Base-by-base conservation (phyloP, 2,888 invertebrate species). In the Pandemis corylana region DNA sequence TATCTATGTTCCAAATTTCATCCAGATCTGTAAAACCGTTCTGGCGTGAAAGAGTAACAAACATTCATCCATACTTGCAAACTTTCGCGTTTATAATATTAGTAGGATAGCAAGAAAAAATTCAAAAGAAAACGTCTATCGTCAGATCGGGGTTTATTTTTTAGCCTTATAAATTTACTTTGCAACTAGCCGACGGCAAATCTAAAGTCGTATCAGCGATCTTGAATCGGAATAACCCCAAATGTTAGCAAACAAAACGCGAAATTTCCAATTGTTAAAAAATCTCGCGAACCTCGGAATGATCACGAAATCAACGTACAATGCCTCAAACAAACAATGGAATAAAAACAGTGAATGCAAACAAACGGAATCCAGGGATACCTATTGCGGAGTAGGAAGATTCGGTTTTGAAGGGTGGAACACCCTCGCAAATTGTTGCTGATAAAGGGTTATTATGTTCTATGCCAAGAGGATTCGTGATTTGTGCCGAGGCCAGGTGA, bases 271-370 rank as follows among this genome's bases (percentile, higher is more conserved):
- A 84, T 89, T 88, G 89, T 89, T 85, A 84, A 76, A 84, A 87
- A 88, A 90, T 89, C 91, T 89, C 86, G 83, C 85, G 82, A 82
- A 84, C 83, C 83, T 83, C 80, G 80, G 85, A 83, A 84, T 83
- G 84, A 89, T 89, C 89, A 89, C 90, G 87, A 80, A 87, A 84
- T 80, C 80, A 65, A 78, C 79, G 79, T 80, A 76, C 76, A 76
- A 71, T 79, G 73, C 76, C 66, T 61, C 51, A 72, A 56, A 68
- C 78, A 79, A 78, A 81, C 89, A 89, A 89, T 82, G 76, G 79
- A 36, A 76, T 65, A 77, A 80, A 84, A 83, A 84, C 88, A 84
- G 83, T 85, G 81, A 81, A 79, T 78, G 82, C 82, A 86, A 88
- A 88, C 84, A 88, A 81, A 44, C 44, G 77, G 79, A 76, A 9